Base-by-base conservation (phyloP, 1,140 invertebrate species). In the Temnothorax nylanderi region DNA sequence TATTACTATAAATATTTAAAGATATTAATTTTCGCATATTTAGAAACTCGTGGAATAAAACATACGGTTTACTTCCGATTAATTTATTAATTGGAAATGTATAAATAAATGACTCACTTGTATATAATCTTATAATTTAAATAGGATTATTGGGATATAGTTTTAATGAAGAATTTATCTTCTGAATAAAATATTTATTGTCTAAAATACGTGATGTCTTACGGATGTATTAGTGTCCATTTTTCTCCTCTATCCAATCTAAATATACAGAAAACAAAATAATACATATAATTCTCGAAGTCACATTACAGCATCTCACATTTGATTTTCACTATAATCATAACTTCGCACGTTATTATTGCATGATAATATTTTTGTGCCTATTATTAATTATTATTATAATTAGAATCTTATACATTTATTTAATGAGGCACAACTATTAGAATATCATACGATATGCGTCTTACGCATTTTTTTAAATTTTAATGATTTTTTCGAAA, bases 181-280 rank as follows among this genome's bases (percentile, higher is more conserved):
- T 93, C 90, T 93, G 92, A 94, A 94, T 94, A 94, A 94, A 93
- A 71, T 92, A 93, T 94, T 93, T 93, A 94, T 93, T 93, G 80
- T 88, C 77, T 88, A 92, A 81, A 91, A 86, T 65, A 56, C 21
- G 49, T 81, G 58, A 85, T 81, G 64, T 77, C 62, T 62, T 75
- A 74, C 21, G 37, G 7, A 21, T 32, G n/a, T 49, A 32, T 41
- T 4, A 16, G 8, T 74, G 34, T 60, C 21, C 16, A 67, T 71
- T n/a, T 54, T 51, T 37, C 26, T 51, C 47, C 47, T 65, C 13
- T 44, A 32, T 60, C 21, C 37, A 60, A 41, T 26, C 26, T 26
- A 26, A 26, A 26, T 69, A 75, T 64, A 85, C 64, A 76, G 37
- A 54, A 77, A 85, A 16, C 56, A 58, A 64, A 64, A 64, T 37